Evolutionary conservation across 2,113 vertebrate genomes (phyloP), one percentile per base, ranked within the genome.

Genomic region (Pedionomus torquatus): DNA sequence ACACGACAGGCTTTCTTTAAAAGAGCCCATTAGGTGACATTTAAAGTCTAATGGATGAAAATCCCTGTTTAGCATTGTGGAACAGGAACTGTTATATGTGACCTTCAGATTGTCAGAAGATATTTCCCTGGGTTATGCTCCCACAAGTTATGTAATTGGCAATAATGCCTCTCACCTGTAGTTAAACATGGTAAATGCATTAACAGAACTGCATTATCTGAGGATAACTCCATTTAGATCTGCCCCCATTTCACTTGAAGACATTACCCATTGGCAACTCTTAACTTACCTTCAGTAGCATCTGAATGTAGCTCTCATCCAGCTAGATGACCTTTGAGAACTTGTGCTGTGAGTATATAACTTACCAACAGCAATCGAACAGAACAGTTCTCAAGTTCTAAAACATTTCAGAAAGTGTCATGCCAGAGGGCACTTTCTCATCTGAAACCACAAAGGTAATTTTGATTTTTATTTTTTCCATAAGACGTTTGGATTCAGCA

Each of bases 101-200:
- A 77, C 71, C 77, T 96, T 94, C 63, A 76, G 41, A 20, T 70
- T 89, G 68, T 43, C 6, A 8, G 31, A 39, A 83, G 61, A 61
- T 35, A 26, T 87, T 83, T 87, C 69, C 43, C 39, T 89, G 37
- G n/a, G 24, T 77, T 91, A 18, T 46, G 10, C 13, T 93, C 76
- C 60, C 52, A 44, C 66, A 61, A 41, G 28, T 75, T 82, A 86
- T 95, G 92, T 95, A 26, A 68, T 65, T 90, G 68, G 77, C 76
- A 92, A 71, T 55, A 23, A 82, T 76, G 33, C 37, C 30, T 74
- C 63, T 96, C 33, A 85, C 43, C 23, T 80, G 58, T 80, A 88
- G 54, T 77, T 87, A 86, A 83, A 93, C 68, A 75, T 23, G 87
- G 70, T 48, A 93, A 93, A 87, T 57, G 61, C 74, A 71, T 94